Percentiles rank a stretch among this genome's conserved stretches.
Conservation (phyloP, 2,888 invertebrate species). For the Microctonus aethiopoides region DNA sequence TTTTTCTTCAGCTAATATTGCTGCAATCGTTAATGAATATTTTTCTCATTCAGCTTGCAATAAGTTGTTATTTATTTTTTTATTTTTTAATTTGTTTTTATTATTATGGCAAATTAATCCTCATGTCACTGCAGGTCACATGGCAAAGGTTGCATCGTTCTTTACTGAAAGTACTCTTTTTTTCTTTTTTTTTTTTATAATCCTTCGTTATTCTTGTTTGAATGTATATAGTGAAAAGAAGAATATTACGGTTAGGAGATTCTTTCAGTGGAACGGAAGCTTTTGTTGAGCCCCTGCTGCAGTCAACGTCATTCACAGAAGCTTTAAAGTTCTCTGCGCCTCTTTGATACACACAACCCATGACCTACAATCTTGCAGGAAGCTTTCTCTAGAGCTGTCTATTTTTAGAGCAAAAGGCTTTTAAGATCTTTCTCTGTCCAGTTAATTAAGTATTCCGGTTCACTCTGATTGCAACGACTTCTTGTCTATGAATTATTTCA, state of each 20-base stretch:
- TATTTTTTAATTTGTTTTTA: background rate
- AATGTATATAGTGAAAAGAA: conserved; percentile 14
- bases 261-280: conserved; percentile 30
- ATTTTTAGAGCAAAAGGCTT: conserved; percentile 40
- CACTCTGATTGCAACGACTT: conserved; percentile 10
- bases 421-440: conserved; percentile 43
- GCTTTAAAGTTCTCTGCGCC: conserved; percentile 3
- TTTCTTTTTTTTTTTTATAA: background rate
- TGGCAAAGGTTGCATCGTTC: conserved; percentile 17
- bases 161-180: background rate
- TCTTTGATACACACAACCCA: conserved; percentile 36
- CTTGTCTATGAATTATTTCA: conserved; percentile 41
- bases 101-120: conserved; percentile 19
- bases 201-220: conserved; percentile 4
- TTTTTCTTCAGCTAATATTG: background rate
- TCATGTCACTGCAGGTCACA: conserved; percentile 19
- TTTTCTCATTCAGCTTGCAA: background rate
- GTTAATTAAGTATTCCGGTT: conserved; percentile 13
- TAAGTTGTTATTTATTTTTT: conserved; percentile 3
- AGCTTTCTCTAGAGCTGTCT: conserved; percentile 53
- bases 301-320: conserved; percentile 30
- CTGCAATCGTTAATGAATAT: conserved; percentile 9
- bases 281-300: conserved; percentile 19
- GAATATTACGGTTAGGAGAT: conserved; percentile 23
- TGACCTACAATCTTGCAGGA: conserved; percentile 59